A percentile compares a stretch with the other conserved stretches of the same genome.
Evolutionary conservation across 2,113 vertebrate species (phyloP).

Genomic region (Bombycilla garrulus): DNA sequence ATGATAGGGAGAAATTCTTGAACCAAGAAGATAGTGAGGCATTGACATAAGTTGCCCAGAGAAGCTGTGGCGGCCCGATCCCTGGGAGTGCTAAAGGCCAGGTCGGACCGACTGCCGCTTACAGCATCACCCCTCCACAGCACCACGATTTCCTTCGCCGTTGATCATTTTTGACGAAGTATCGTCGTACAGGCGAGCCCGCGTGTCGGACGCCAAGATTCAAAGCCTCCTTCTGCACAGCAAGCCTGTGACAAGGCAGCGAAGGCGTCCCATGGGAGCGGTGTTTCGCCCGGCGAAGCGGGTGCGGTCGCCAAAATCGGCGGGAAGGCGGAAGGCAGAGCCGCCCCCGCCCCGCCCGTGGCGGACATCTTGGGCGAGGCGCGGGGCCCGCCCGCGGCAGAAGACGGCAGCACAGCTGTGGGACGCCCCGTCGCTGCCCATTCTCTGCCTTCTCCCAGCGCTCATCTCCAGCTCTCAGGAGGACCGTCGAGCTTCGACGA

Average conservation of each 20-base stretch:
- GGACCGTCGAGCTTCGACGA: background rate
- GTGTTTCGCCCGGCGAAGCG: accelerated
- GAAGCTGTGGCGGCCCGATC: background rate
- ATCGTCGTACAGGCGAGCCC: background rate
- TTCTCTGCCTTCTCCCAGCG: background rate
- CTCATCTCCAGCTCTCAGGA: background rate
- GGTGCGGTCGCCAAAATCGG: background rate
- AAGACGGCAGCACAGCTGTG: background rate
- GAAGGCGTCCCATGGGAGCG: accelerated
- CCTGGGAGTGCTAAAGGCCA: background rate
- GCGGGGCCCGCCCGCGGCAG: background rate
- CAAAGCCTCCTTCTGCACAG: background rate
- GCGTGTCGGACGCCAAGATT: accelerated
- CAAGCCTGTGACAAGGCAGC: accelerated
- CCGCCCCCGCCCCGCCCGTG: background rate
- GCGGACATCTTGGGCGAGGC: conserved; percentile 45
- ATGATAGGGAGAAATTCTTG: background rate
- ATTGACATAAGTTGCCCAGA: background rate
- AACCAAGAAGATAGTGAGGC: background rate
- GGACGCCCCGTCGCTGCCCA: background rate
- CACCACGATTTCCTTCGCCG: too few relatives aligned
- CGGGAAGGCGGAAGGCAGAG: background rate
- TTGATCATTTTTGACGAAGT: accelerated
- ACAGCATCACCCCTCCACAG: background rate
- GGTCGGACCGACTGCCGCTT: background rate